Evolutionary conservation across 2,113 vertebrate species (phyloP), one percentile per base, ranked within the genome.

Genomic region (Stercorarius parasiticus): DNA sequence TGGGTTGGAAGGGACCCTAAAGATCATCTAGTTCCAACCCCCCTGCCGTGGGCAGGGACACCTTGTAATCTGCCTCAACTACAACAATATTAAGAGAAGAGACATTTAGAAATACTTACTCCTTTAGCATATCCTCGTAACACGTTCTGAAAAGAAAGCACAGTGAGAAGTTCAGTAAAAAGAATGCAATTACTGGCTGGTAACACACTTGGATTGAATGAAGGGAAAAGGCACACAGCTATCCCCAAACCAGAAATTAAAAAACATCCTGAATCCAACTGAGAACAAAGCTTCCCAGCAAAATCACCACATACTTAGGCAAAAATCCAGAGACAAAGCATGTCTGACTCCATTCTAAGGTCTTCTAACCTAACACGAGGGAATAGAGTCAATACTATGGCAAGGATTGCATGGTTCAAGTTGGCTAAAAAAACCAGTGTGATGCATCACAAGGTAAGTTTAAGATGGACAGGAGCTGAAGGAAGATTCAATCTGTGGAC

Each of bases 111-210:
- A 83, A 94, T 72, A 98, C 98, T 98, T 76, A 98, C 98, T 97
- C 97, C 94, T 98, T 98, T 82, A 98, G 90, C 99, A 99, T 99
- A 77, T 98, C 98, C 32, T 99, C 97, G 15, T 99, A 99, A 94
- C 99, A 99, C 2, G 99, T 99, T 96, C 99, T 99, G 98, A 66
- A 98, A 97, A 90, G 59, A 96, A 97, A 97, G 50, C 73, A 96
- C 93, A 89, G 71, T 8, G 22, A 94, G 36, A 55, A 78, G 53
- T 6, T 70, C 13, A 73, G 58, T 73, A 30, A 66, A 32, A 42
- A 64, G 3, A 72, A 55, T 0, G 7, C 9, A 50, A 15, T 64
- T 38, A 16, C 64, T 6, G 25, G 50, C 27, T 6, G 17, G 32
- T 30, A 67, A 71, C 13, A 36, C 36, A 47, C 16, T 4, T 34